phyloP scores from a whole-genome alignment of 2,888 invertebrate species.

The Scaptomyza parva region DNA sequence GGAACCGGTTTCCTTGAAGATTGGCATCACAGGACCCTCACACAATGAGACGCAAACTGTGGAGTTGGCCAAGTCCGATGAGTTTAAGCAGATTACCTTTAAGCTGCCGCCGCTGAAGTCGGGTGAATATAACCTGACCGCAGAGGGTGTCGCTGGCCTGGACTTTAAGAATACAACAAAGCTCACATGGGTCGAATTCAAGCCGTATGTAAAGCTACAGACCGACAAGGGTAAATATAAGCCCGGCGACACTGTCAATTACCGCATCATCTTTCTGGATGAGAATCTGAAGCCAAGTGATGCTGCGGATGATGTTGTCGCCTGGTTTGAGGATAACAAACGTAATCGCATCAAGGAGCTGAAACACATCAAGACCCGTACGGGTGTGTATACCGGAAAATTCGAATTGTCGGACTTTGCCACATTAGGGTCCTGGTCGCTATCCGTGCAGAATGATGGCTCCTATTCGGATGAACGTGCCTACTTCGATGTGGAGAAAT shows the following conservation, averaged over 20 bases:
- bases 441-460: conserved; percentile 58
- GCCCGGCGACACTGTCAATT: conserved; percentile 93
- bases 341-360: conserved; percentile 94
- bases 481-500: conserved; percentile 91
- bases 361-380: conserved; percentile 86
- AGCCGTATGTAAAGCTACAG: conserved; percentile 90
- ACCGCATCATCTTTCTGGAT: conserved; percentile 87
- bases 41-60: conserved; percentile 72
- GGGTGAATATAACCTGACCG: conserved; percentile 91
- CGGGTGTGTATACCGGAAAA: conserved; percentile 89
- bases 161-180: conserved; percentile 90
- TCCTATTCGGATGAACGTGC: conserved; percentile 65
- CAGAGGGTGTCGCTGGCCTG: conserved; percentile 90
- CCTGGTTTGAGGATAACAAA: conserved; percentile 90
- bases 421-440: conserved; percentile 95
- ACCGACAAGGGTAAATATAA: conserved; percentile 97
- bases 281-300: conserved; percentile 89
- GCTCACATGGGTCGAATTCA: conserved; percentile 87
- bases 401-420: conserved; percentile 91
- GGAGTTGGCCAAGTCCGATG: conserved; percentile 58
- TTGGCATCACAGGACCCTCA: conserved; percentile 79
- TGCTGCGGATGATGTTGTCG: conserved; percentile 87
- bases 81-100: conserved; percentile 72
- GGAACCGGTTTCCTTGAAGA: conserved; percentile 69
- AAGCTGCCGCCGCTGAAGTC: conserved; percentile 65